A percentile compares a stretch with the other conserved stretches of the same genome.
These are phyloP conservation scores for Araneus ventricosus DNA, from an alignment of 1,140 invertebrate genomes.

Conservation along the genomic window DNA sequence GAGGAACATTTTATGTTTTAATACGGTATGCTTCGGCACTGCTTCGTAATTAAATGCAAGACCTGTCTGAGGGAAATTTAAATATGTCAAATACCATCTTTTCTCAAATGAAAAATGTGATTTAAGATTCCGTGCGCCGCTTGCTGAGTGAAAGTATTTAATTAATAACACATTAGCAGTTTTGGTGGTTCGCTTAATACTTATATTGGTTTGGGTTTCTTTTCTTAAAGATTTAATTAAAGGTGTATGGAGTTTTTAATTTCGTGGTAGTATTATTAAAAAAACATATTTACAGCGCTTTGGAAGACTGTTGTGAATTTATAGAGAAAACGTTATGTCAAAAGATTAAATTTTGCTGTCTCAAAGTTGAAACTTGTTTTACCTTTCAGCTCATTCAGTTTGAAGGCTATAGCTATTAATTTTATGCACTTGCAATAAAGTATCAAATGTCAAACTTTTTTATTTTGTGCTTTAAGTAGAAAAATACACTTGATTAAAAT, in stretches of 20 bases:
- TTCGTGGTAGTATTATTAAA: too few relatives aligned
- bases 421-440: too few relatives aligned
- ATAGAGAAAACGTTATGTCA: neutral
- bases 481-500: too few relatives aligned
- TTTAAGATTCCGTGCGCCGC: neutral
- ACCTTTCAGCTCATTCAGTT: too few relatives aligned
- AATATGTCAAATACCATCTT: slow-evolving; percentile 41
- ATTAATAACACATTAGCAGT: slow-evolving; percentile 16
- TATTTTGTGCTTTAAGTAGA: too few relatives aligned
- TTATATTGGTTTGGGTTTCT: neutral
- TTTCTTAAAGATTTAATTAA: neutral
- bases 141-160: neutral
- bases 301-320: neutral
- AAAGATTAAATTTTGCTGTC: too few relatives aligned
- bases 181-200: neutral
- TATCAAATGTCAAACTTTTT: too few relatives aligned
- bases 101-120: slow-evolving; percentile 34
- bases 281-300: too few relatives aligned
- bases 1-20: slow-evolving; percentile 13
- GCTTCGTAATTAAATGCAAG: slow-evolving; percentile 39
- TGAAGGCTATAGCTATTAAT: too few relatives aligned
- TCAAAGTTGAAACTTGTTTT: too few relatives aligned
- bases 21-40: neutral
- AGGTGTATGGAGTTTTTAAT: neutral
- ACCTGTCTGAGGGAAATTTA: slow-evolving; percentile 36